phyloP scores from a whole-genome alignment of 23 tunicate genomes.

The Ascidia mentula region DNA sequence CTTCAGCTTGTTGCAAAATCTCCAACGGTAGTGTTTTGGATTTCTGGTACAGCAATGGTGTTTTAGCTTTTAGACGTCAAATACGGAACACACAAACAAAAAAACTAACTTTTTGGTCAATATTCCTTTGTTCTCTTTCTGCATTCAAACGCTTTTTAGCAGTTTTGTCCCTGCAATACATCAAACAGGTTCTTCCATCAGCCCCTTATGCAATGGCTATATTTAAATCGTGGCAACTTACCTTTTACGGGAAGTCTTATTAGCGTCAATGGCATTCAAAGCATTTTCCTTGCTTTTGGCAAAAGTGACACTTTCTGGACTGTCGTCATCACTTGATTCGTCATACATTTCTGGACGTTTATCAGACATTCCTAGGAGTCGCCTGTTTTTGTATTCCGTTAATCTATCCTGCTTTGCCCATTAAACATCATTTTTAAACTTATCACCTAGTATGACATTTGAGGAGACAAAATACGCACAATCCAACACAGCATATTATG shows the following conservation, averaged over 20 bases:
- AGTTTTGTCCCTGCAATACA: constrained; percentile 25
- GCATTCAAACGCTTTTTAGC: constrained; percentile 25
- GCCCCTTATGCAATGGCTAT: too few species aligned
- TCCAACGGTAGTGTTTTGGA: constrained; percentile 32
- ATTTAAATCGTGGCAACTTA: neutral
- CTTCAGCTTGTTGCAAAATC: constrained; percentile 34
- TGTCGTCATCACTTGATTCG: constrained; percentile 31
- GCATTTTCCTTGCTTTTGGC: constrained; percentile 36
- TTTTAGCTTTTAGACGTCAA: too few species aligned
- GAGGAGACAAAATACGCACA: too few species aligned
- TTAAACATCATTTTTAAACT: too few species aligned
- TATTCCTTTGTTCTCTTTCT: constrained; percentile 44
- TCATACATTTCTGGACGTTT: neutral
- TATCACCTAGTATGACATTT: too few species aligned
- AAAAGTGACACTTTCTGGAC: constrained; percentile 68
- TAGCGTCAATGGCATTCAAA: constrained; percentile 9
- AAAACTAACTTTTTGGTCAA: constrained; percentile 45
- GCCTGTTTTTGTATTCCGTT: too few species aligned
- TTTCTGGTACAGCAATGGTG: too few species aligned
- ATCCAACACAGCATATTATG: too few species aligned
- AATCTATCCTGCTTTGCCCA: too few species aligned
- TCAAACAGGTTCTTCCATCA: neutral
- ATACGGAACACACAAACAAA: neutral
- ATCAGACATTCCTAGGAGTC: too few species aligned
- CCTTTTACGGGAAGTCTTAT: constrained; percentile 28